Conservation (phyloP, 1,140 invertebrate species). For the Mylabris phalerata region DNA sequence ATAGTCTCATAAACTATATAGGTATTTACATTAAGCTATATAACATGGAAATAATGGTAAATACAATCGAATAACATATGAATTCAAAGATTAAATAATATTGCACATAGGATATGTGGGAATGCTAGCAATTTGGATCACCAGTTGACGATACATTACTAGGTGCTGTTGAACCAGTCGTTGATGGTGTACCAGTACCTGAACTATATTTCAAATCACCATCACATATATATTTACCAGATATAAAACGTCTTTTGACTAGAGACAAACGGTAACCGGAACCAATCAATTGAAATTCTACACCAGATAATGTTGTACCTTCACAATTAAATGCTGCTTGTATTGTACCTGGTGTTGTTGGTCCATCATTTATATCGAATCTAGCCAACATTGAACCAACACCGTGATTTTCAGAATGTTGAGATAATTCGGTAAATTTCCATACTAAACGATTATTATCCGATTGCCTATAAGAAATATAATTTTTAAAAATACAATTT, state of each 20-base stretch:
- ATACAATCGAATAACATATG: constrained; percentile 28
- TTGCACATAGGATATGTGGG: constrained; percentile 30
- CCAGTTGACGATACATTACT: constrained; percentile 28
- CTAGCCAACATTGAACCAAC: constrained; percentile 85
- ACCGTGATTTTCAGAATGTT: constrained; percentile 79
- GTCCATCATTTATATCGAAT: constrained; percentile 75
- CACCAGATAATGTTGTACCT: constrained; percentile 87
- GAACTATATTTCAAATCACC: constrained; percentile 57
- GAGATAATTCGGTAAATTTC: constrained; percentile 88
- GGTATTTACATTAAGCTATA: constrained; percentile 24
- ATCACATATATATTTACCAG: constrained; percentile 87
- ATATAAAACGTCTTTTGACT: constrained; percentile 89
- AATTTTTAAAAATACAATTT: no score
- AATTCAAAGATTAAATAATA: constrained; percentile 21
- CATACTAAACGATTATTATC: constrained; percentile 79
- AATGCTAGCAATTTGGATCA: constrained; percentile 38
- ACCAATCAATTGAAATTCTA: constrained; percentile 86
- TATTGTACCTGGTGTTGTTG: constrained; percentile 74
- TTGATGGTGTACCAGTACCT: constrained; percentile 30
- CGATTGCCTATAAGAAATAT: constrained; percentile 50
- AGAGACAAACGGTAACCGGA: constrained; percentile 87
- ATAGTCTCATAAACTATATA: constrained; percentile 41
- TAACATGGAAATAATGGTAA: constrained; percentile 35
- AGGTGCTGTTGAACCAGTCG: constrained; percentile 19
- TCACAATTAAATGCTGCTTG: constrained; percentile 92